Percentiles rank a stretch among this genome's conserved stretches.
phyloP scores from a whole-genome alignment of 2,797 vertebrate species.

The Smutsia temminckii region DNA sequence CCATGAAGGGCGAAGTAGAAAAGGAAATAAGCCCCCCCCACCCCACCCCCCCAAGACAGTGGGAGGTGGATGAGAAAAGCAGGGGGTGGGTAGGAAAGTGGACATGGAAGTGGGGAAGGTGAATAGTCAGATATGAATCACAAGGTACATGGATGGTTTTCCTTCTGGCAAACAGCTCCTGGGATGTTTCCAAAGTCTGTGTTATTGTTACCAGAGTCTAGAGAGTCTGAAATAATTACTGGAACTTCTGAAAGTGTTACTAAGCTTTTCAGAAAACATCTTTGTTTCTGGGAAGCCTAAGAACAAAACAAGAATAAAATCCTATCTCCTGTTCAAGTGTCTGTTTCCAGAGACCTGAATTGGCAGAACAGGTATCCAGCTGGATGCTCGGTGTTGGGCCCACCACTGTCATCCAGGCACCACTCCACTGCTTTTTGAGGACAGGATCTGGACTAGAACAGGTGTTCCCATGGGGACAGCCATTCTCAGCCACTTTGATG shows the following conservation, averaged over 20 bases:
- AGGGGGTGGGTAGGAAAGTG: neutral
- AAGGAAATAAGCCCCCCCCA: neutral
- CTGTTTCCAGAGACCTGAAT: neutral
- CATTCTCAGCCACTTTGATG: neutral
- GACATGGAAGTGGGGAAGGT: neutral
- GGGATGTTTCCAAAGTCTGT: constrained; percentile 62
- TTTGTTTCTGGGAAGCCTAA: constrained; percentile 68
- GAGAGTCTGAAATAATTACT: constrained; percentile 61
- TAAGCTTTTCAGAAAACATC: constrained; percentile 52
- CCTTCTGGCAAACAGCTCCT: constrained; percentile 28
- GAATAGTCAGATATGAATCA: constrained; percentile 39
- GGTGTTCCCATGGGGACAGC: neutral
- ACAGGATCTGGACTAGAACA: neutral
- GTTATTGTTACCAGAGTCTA: constrained; percentile 24
- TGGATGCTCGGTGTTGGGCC: no score
- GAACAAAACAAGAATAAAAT: constrained; percentile 43
- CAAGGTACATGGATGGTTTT: neutral
- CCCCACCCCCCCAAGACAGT: no score
- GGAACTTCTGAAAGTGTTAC: constrained; percentile 62
- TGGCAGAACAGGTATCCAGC: neutral
- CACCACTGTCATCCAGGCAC: neutral
- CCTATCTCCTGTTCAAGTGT: neutral
- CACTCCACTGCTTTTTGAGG: neutral
- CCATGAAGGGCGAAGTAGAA: neutral
- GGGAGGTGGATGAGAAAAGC: neutral